A percentile compares a stretch with the other conserved stretches of the same genome.
These are phyloP conservation scores for Tortrix viridana DNA, from an alignment of 2,888 invertebrate species.

Conservation along the genomic window DNA sequence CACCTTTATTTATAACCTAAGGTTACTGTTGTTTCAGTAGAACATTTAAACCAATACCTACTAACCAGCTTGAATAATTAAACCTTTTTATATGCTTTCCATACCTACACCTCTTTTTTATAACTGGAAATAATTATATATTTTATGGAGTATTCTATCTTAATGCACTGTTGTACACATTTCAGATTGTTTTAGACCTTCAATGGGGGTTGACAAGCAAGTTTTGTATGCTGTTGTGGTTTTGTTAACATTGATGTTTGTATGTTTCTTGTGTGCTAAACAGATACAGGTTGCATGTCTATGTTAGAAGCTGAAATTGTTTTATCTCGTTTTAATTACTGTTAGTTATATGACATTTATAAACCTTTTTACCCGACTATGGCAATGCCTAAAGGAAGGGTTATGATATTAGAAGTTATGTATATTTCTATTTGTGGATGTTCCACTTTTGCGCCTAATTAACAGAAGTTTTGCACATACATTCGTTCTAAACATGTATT, in stretches of 20 bases:
- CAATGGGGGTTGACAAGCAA: slow-evolving; percentile 74
- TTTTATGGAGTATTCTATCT: slow-evolving; percentile 2
- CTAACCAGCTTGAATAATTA: too few relatives aligned
- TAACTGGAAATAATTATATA: slow-evolving; percentile 4
- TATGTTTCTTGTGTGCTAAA: not conserved
- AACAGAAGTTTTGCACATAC: too few relatives aligned
- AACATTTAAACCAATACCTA: not conserved
- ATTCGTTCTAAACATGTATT: too few relatives aligned
- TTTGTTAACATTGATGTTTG: slow-evolving; percentile 34
- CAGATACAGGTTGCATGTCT: not conserved
- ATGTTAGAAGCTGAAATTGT: not conserved
- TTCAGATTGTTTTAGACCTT: slow-evolving; percentile 53
- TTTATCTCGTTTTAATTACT: too few relatives aligned
- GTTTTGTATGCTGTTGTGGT: slow-evolving; percentile 48
- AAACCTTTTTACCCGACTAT: too few relatives aligned
- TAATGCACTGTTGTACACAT: slow-evolving; percentile 38
- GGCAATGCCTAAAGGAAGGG: too few relatives aligned
- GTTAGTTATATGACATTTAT: too few relatives aligned
- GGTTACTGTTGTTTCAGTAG: too few relatives aligned
- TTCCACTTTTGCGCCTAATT: too few relatives aligned
- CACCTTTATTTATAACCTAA: too few relatives aligned
- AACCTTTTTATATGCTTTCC: not conserved
- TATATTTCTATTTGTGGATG: too few relatives aligned
- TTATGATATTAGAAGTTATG: too few relatives aligned
- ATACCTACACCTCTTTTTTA: not conserved